Base-by-base conservation (phyloP, 2,797 vertebrate species). In the Phoeniculus purpureus region DNA sequence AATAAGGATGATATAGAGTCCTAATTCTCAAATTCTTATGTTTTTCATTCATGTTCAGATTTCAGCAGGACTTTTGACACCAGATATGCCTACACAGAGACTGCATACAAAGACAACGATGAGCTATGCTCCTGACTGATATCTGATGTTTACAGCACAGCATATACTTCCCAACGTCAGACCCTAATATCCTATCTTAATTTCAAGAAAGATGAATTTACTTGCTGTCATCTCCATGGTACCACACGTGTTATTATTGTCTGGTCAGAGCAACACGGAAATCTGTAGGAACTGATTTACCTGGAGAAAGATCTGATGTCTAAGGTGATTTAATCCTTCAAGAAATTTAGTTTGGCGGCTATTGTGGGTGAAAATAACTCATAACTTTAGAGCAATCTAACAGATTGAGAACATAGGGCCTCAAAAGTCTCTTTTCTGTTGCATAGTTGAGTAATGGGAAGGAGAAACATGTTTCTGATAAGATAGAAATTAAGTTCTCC, bases 401-500 rank as follows among this genome's bases (percentile, higher is more conserved):
- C 34, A 60, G 61, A 37, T 40, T 47, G 48, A 73, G 68, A 79
- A 47, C n/a, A 32, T 0, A 47, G 56, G 62, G 32, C 62, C 55
- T 68, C 40, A 81, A 55, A 90, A 77, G 34, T 52, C 64, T 91
- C 20, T 79, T 87, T 80, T 29, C 43, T 93, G 59, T 31, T 84
- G 60, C 74, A 34, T 8, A 26, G 67, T 31, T 91, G 73, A 93
- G 37, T 76, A 89, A 83, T 31, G 40, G 70, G 66, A 81, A 75
- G 52, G 17, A 92, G 73, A 92, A 92, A 70, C 51, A 26, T 0
- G 0, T 62, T 64, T 16, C 64, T n/a, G 11, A 60, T 92, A 73
- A 93, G 92, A 87, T 67, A 89, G 59, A 92, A 87, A 94, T 78
- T 7, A 89, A 51, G 70, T 85, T 80, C 48, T 88, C 58, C 23